A percentile compares a stretch with the other conserved stretches of the same genome.
These are phyloP conservation scores for Neopipo cinnamomea DNA, from an alignment of 2,113 vertebrate species.

Conservation along the genomic window DNA sequence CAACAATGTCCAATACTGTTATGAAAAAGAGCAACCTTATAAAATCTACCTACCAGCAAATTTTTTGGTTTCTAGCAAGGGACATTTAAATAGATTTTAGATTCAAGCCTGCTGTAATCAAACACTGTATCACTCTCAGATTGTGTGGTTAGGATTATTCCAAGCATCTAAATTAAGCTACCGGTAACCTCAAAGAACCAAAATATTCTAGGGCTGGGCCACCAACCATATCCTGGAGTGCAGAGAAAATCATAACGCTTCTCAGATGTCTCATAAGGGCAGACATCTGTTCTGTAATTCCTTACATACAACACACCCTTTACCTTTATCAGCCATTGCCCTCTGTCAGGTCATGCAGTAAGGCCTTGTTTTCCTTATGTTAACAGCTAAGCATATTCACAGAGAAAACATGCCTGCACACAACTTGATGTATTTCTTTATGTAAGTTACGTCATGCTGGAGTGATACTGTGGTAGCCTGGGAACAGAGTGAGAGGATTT, in stretches of 20 bases:
- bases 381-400: background rate
- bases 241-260: background rate
- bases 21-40: background rate
- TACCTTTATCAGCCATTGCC: background rate
- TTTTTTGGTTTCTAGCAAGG: background rate
- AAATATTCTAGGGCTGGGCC: background rate
- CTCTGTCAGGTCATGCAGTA: background rate
- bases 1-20: background rate
- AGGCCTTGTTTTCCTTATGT: background rate
- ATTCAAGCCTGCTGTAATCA: background rate
- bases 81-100: background rate
- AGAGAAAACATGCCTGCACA: background rate
- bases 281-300: background rate
- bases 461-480: background rate
- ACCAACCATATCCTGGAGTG: background rate
- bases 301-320: background rate
- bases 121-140: background rate
- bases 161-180: background rate
- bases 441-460: background rate
- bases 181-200: background rate
- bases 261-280: background rate
- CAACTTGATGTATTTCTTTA: rapidly evolving
- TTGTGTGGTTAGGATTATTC: background rate
- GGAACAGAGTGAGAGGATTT: background rate
- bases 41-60: background rate